Base-by-base conservation (phyloP, 2,797 vertebrate genomes). In the Epinephelus malabaricus region DNA sequence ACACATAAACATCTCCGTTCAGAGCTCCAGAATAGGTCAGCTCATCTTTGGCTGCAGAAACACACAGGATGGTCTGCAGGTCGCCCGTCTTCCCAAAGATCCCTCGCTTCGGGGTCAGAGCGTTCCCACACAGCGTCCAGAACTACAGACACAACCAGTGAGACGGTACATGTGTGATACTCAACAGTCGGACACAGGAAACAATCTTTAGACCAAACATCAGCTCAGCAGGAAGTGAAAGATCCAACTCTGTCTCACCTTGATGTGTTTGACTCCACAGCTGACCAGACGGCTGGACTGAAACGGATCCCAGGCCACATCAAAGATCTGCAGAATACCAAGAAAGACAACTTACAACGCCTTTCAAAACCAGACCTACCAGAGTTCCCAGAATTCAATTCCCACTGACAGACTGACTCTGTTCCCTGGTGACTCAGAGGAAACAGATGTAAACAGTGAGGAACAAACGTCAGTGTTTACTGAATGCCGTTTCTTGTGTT, bases 191-290 rank as follows among this genome's bases (percentile, higher is more conserved):
- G 34, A 34, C 34, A 34, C 34, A 34, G 34, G 34, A 34, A 34
- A 34, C 34, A 8, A 34, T 34, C 34, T 34, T 34, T 12, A 10
- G 40, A 43, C 40, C 40, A 43, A 43, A 43, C 40, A 12, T 10
- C 11, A 43, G 11, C 40, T 34, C 7, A 34, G 34, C 34, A 34
- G 34, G 34, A 34, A 8, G 34, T 34, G 9, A 43, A 43, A 43
- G 9, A 43, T 12, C 9, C 12, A 46, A 46, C 21, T 40, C 6
- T 15, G 65, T 83, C 93, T 96, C 94, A 99, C 98, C 97, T 99
- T 99, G 92, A 99, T 99, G 91, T 99, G 98, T 86, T 99, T 99
- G 82, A 99, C 98, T 71, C 98, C 98, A 82, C 98, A 99, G 96
- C 97, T 99, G 89, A 98, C 96, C 49, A 98, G 92, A 83, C 97